A percentile compares a stretch with the other conserved stretches of the same genome.
These are phyloP conservation scores for Taenaris catops DNA, from an alignment of 2,888 invertebrate species.

Conservation along the genomic window DNA sequence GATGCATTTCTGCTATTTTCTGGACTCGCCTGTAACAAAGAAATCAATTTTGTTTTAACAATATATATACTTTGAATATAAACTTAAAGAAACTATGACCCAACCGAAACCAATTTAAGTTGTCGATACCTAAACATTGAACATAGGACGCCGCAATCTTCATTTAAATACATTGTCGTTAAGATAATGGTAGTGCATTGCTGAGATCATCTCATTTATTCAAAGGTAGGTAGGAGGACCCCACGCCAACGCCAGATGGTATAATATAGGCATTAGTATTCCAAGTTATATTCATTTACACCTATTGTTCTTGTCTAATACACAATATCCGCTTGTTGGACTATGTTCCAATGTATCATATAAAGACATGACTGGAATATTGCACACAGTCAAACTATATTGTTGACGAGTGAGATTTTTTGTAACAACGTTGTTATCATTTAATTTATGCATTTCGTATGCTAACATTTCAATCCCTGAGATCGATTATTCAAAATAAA, in stretches of 20 bases:
- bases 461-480: too few species aligned
- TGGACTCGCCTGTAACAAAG: constrained; percentile 71
- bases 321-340: constrained; percentile 45
- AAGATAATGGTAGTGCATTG: constrained; percentile 22
- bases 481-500: too few species aligned
- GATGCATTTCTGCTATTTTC: constrained; percentile 75
- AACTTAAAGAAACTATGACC: too few species aligned
- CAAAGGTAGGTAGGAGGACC: constrained; percentile 22
- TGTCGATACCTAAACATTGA: background rate
- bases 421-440: too few species aligned
- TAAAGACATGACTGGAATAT: constrained; percentile 13
- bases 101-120: background rate
- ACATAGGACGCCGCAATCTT: background rate
- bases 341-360: constrained; percentile 19
- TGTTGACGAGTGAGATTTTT: constrained; percentile 3
- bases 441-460: too few species aligned
- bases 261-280: constrained; percentile 50
- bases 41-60: constrained; percentile 15
- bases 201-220: constrained; percentile 24
- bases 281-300: constrained; percentile 38
- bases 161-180: constrained; percentile 3
- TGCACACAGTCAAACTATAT: background rate
- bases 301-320: constrained; percentile 60
- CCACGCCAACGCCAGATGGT: constrained; percentile 30
- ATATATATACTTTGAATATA: too few species aligned